Base-by-base conservation (phyloP, 2,113 vertebrate species). In the Recurvirostra avosetta region DNA sequence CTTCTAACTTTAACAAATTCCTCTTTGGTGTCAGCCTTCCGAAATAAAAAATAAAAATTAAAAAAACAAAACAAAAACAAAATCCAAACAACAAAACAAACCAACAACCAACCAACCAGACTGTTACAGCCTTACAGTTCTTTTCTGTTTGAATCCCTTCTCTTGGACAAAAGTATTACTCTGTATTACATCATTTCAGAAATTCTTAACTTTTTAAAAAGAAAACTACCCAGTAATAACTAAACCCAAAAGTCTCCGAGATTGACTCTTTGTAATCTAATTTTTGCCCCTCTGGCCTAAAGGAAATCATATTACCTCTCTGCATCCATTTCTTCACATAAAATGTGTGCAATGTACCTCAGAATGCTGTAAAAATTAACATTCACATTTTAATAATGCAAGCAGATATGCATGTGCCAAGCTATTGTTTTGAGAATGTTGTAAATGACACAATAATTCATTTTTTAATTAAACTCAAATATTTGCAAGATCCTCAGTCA, bases 1-100 rank as follows among this genome's bases (percentile, higher is more conserved):
- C 98, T 99, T 72, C 97, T 98, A 55, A 99, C 97, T 94, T 90
- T 94, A 47, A 99, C 98, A 49, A 99, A 99, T 36, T 98, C 97
- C 43, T 98, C 98, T 55, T 97, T 96, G 29, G 90, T 58, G 8
- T 95, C 97, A 73, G 43, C 12, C 70, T 92, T 97, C 98, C 98
- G 92, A 86, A 98, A 97, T 30, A 84, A 43, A 88, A 77, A 27
- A 17, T 61, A 58, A 62, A 59, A 78, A 34, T n/a, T 79, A 68
- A 15, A 82, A 82, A 67, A 6, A 32, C 55, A 7, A 10, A 63
- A 45, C 45, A 45, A 86, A 66, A 14, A 50, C 38, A 73, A 55
- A 49, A 36, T 21, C 7, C 47, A 49, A 38, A 23, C 14, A 52
- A 9, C 16, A 41, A 50, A 52, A 12, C 6, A 27, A 65, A 72